Conservation (phyloP, 2,888 invertebrate species). For the Scelioninae gen. 1 region DNA sequence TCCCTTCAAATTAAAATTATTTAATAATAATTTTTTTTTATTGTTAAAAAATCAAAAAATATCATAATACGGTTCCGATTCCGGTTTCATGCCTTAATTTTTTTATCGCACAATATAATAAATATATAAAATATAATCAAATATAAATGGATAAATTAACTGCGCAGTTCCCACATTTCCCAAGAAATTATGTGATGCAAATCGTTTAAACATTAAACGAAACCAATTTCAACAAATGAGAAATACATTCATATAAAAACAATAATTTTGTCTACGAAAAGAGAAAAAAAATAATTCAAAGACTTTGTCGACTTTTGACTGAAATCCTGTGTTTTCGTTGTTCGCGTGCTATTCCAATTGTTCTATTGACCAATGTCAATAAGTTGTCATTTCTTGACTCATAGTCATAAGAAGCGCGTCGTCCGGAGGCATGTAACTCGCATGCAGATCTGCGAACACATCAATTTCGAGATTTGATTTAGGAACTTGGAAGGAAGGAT, state of each 20-base stretch:
- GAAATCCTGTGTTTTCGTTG: conserved; percentile 20
- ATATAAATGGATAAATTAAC: too few relatives aligned
- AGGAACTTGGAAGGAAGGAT: not conserved
- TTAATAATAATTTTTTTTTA: too few relatives aligned
- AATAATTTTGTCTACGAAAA: not conserved
- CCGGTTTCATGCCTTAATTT: too few relatives aligned
- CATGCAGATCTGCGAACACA: conserved; percentile 82
- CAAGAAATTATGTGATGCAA: too few relatives aligned
- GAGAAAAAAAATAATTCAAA: not conserved
- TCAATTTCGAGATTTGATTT: not conserved
- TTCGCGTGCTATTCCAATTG: conserved; percentile 12
- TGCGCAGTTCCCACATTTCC: too few relatives aligned
- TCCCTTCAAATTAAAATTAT: too few relatives aligned
- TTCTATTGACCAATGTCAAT: conserved; percentile 72
- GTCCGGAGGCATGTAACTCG: conserved; percentile 87
- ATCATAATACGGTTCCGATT: too few relatives aligned
- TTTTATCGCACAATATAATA: too few relatives aligned
- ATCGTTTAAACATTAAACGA: too few relatives aligned
- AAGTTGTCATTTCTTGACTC: conserved; percentile 83
- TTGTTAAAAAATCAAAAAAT: too few relatives aligned
- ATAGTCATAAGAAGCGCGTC: conserved; percentile 88
- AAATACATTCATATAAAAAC: not conserved
- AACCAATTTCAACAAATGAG: too few relatives aligned
- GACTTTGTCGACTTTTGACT: conserved; percentile 17
- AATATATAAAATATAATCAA: too few relatives aligned